Percentiles rank a stretch among this genome's conserved stretches.
These are phyloP conservation scores for Ibycter americanus DNA, from an alignment of 2,797 vertebrate genomes.

Conservation along the genomic window DNA sequence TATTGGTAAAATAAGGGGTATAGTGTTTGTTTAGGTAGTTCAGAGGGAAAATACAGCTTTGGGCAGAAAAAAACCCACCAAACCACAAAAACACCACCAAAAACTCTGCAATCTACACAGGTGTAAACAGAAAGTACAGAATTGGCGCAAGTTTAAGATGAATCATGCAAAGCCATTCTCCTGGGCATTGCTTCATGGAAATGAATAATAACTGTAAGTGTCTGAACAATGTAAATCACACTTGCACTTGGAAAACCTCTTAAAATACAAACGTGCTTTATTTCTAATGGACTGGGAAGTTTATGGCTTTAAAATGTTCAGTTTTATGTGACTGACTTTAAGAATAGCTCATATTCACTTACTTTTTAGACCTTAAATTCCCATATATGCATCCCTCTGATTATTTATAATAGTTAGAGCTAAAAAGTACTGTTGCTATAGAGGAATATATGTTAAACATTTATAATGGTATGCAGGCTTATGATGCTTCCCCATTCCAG, in stretches of 20 bases:
- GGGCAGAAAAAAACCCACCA: background rate
- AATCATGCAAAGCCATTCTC: conserved; percentile 77
- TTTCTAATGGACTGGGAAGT: conserved; percentile 74
- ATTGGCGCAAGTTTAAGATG: conserved; percentile 54
- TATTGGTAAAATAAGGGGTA: background rate
- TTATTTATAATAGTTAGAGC: background rate
- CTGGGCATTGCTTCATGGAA: conserved; percentile 78
- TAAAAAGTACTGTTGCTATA: background rate
- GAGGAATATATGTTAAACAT: background rate
- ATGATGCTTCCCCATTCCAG: rapidly evolving
- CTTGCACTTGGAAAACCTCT: conserved; percentile 82
- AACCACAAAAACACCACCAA: background rate
- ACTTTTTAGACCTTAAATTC: conserved; percentile 12
- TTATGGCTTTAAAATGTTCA: conserved; percentile 59
- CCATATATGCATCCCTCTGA: background rate
- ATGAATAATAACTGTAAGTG: conserved; percentile 79
- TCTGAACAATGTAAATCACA: conserved; percentile 78
- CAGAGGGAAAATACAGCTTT: background rate
- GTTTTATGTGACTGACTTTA: conserved; percentile 35
- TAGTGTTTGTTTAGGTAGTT: conserved; percentile 29
- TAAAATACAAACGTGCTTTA: conserved; percentile 82
- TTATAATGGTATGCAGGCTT: background rate
- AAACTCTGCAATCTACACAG: conserved; percentile 54
- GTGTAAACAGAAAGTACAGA: conserved; percentile 72
- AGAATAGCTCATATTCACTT: conserved; percentile 33